Evolutionary conservation across 2,888 invertebrate genomes (phyloP), one percentile per base, ranked within the genome.

Genomic region (Abrostola triplasia): DNA sequence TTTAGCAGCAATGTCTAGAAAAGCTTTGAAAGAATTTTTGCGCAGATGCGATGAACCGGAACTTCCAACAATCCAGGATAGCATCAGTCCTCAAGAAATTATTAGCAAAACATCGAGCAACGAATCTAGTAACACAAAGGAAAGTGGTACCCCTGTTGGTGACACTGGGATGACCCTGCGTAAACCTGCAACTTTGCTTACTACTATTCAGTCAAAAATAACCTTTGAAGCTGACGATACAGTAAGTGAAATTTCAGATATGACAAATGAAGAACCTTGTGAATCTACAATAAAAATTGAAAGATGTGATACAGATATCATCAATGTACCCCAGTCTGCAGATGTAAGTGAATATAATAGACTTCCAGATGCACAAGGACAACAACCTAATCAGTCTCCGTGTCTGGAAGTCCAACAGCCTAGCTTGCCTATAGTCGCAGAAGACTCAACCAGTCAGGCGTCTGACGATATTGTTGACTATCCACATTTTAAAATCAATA

Each of bases 401-500:
- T n/a, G 37, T 11, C 13, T 44, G 50, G 56, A 55, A 24, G 36
- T 13, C 0, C 38, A n/a, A 54, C 36, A 36, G 38, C 35, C 59
- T 47, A 49, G 35, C 11, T 24, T 11, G 11, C 11, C 54, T 36
- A 9, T 4, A 9, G 9, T 6, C 6, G 6, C 40, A 11, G 49
- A 48, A 49, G 50, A 58, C 5, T 36, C 37, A 24, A 44, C 44
- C 8, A 56, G 10, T 12, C 47, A 42, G n/a, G 47, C 67, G 38
- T 76, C 83, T 4, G 77, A 75, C 66, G 84, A 84, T 50, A 80
- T 88, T 35, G 56, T 83, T 11, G 78, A 80, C 50, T 85, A 84
- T 72, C 86, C 94, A 0, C 94, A 94, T 81, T 93, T 94, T 66
- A 92, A 91, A 85, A 78, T 91, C 4, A 80, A 75, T 51, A 82